Base-by-base conservation (phyloP, 2,888 invertebrate genomes). In the Brassicogethes aeneus region DNA sequence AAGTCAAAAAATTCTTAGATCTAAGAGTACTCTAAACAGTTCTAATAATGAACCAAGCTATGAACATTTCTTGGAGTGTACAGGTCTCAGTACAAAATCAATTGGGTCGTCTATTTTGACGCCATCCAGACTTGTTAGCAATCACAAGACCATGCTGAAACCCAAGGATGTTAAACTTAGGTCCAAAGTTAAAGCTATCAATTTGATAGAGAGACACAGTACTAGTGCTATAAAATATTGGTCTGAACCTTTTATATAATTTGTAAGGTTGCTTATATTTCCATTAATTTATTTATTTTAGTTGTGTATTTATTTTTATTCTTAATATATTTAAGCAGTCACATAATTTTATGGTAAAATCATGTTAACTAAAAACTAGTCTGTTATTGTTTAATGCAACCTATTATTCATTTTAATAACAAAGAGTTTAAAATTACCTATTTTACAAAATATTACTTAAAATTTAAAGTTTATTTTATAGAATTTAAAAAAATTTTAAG, bases 11-110 rank as follows among this genome's bases (percentile, higher is more conserved):
- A 45, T 36, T 32, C 44, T 50, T 43, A 41, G 34, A 15, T 30
- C 37, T 34, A 48, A 66, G 54, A 43, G 35, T 15, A 40, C 36
- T 2, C 35, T 43, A 29, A 62, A 67, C 37, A 71, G 70, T 54
- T 56, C 56, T 32, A 59, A 58, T 41, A 54, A 52, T 47, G 59
- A 71, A 66, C 54, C 75, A 60, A 62, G 75, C 14, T 86, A 85
- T 56, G 85, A 86, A 65, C 79, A 82, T 61, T 86, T 86, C 61
- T 68, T 86, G 37, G 86, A 86, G 64, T 79, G 82, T 14, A 85
- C 85, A 39, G 86, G 86, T 40, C 74, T 86, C 45, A 85, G 85
- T 66, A 83, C 84, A 48, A 86, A 86, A 67, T 83, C 85, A n/a
- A n/a, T n/a, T n/a, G n/a, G n/a, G n/a, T n/a, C n/a, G n/a, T 83